Conservation (phyloP, 2,797 vertebrate genomes). For the Setipinna tenuifilis region DNA sequence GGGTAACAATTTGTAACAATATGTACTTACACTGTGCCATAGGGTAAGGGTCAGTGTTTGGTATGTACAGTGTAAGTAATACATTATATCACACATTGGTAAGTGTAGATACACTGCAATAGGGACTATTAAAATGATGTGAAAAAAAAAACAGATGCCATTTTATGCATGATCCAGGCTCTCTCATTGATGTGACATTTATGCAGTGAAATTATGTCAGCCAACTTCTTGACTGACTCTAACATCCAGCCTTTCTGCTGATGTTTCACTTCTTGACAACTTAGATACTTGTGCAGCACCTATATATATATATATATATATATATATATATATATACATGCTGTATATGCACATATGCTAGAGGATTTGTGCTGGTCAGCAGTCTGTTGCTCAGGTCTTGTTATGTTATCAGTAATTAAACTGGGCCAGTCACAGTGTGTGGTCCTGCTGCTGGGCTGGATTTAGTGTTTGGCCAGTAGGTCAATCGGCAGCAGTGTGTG, state of each 20-base stretch:
- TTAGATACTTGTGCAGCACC: neutral
- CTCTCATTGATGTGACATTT: neutral
- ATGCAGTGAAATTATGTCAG: neutral
- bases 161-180: neutral
- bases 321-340: too few species aligned
- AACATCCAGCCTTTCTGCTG: neutral
- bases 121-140: too few species aligned
- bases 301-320: too few species aligned
- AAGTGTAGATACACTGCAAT: too few species aligned
- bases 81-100: too few species aligned
- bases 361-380: constrained; percentile 7
- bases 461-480: constrained; percentile 4
- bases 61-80: too few species aligned
- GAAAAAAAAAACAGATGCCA: neutral
- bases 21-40: too few species aligned
- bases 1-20: too few species aligned
- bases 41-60: too few species aligned
- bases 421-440: neutral
- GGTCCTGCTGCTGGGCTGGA: neutral
- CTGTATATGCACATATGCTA: neutral
- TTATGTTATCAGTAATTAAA: constrained; percentile 13
- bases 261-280: neutral
- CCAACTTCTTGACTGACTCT: neutral
- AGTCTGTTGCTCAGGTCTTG: neutral
- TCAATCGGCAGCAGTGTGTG: constrained; percentile 28